Evolutionary conservation across 2,113 vertebrate species (phyloP), one percentile per base, ranked within the genome.

Genomic region (Chamaea fasciata): DNA sequence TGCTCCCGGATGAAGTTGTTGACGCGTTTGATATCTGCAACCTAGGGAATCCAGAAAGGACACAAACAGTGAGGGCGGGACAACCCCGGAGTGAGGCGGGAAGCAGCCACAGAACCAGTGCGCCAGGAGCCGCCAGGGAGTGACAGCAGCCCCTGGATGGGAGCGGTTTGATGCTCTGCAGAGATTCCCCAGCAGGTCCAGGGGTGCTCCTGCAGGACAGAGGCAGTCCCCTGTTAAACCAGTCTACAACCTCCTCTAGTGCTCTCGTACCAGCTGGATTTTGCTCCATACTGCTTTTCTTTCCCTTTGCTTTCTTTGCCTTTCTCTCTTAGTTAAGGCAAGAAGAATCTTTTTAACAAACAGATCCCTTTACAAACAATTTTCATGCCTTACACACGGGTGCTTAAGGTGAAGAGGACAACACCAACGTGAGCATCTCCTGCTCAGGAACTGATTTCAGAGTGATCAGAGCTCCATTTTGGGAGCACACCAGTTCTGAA

Each of bases 1-100:
- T 99, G 99, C 79, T 99, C 99, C 78, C 98, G 97, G 76, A 99
- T 98, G 35, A 99, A 98, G 97, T 99, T 99, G 98, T 99, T 99
- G 57, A 98, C 98, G 13, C 98, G 98, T 95, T 99, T 99, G 96
- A 99, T 98, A 83, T 99, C 99, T 2, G 99, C 98, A 20, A 99
- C 99, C 99, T 99, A 80, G 63, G 84, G 92, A 96, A 95, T 27
- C 93, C 81, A 37, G 81, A 76, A 60, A 69, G 80, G 85, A 96
- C 75, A 96, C 1, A 1, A 22, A 6, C 15, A 4, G 92, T 59
- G 63, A 97, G 67, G 4, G 79, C 3, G 21, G 71, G 30, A 56
- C 23, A 33, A 5, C 3, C n/a, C 67, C 2, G 63, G 1, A 22
- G 11, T 1, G n/a, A 41, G n/a, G 71, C 65, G 31, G 71, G 65